These are phyloP conservation scores for Halcyon leucocephala DNA, from an alignment of 2,797 vertebrate species.

Conservation along the genomic window DNA sequence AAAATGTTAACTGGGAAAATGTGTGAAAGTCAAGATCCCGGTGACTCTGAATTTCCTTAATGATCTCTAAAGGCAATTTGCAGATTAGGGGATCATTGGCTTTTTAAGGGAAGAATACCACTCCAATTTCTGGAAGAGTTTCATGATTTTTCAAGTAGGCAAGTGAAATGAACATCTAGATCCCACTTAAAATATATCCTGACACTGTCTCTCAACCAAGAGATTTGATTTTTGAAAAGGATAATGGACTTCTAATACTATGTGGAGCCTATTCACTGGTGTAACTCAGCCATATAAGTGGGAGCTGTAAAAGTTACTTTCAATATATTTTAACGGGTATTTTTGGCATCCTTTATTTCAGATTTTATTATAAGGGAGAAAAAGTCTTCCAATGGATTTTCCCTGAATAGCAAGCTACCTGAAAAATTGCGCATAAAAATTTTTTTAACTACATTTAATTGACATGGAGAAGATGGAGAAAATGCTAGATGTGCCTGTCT, in stretches of 20 bases:
- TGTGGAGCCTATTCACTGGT: neutral
- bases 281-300: neutral
- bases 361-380: neutral
- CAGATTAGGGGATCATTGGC: accelerated
- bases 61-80: neutral
- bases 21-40: neutral
- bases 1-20: constrained; percentile 12
- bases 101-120: neutral
- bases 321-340: neutral
- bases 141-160: neutral
- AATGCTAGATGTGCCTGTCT: neutral
- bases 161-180: neutral
- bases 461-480: neutral
- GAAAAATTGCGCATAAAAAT: neutral
- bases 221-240: neutral
- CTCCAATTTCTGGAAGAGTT: neutral
- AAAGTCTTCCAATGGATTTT: constrained; percentile 9
- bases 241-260: constrained; percentile 20
- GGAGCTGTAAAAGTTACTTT: constrained; percentile 6
- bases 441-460: neutral
- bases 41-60: neutral
- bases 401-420: neutral
- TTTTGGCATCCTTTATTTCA: constrained; percentile 47
- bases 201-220: neutral
- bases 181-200: neutral